phyloP scores from a whole-genome alignment of 2,888 invertebrate species.

The Escarpia spicata region DNA sequence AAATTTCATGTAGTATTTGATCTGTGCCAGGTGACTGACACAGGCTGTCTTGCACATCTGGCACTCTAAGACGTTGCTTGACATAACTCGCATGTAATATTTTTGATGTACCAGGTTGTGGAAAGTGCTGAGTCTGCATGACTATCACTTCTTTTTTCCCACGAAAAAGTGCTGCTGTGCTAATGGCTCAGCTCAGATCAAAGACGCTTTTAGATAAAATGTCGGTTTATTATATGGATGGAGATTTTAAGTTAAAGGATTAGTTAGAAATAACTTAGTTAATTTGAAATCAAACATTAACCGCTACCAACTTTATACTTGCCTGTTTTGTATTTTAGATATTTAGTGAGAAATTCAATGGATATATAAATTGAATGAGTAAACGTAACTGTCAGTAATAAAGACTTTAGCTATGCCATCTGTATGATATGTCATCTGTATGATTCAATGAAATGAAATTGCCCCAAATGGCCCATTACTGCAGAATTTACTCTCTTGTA shows the following conservation, averaged over 20 bases:
- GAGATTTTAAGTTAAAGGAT: not conserved
- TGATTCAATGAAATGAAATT: not conserved
- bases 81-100: not conserved
- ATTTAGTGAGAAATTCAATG: not conserved
- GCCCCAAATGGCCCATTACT: not conserved
- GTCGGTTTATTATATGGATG: not conserved
- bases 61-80: not conserved
- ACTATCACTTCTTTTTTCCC: not conserved
- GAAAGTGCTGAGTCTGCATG: not conserved
- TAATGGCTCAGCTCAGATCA: not conserved
- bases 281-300: not conserved
- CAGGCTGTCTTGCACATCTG: not conserved
- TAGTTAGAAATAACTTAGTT: not conserved
- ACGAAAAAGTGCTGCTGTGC: not conserved
- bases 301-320: not conserved
- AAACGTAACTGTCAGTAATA: not conserved
- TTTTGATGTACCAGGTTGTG: not conserved
- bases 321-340: not conserved
- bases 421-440: slow-evolving; percentile 2
- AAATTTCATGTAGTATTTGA: slow-evolving; percentile 16
- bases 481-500: not conserved
- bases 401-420: not conserved
- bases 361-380: not conserved
- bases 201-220: not conserved
- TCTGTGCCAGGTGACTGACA: not conserved